Conservation (phyloP, 2,113 vertebrate genomes). For the Pipa parva region DNA sequence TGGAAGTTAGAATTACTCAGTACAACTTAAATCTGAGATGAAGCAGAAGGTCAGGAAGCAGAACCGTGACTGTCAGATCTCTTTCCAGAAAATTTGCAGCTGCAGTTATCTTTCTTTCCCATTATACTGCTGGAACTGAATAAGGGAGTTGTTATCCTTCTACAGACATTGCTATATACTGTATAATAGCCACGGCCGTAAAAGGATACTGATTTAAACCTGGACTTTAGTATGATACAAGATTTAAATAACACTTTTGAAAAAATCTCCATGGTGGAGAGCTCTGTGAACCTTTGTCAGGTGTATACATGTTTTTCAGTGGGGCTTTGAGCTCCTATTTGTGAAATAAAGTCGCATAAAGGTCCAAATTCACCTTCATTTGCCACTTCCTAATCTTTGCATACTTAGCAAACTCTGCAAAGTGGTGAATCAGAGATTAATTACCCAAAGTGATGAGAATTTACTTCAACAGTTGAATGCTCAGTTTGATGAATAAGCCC, state of each 20-base stretch:
- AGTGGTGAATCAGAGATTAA: too few relatives aligned
- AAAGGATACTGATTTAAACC: background rate
- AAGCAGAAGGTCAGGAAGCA: background rate
- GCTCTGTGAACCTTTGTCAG: background rate
- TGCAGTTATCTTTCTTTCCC: background rate
- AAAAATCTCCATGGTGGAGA: background rate
- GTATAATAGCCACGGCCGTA: background rate
- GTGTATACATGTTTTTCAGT: too few relatives aligned
- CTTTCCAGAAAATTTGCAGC: accelerated
- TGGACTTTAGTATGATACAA: background rate
- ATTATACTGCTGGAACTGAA: background rate
- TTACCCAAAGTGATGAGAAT: too few relatives aligned
- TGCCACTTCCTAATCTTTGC: too few relatives aligned
- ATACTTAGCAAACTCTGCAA: too few relatives aligned
- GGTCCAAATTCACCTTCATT: too few relatives aligned
- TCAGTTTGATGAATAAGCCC: too few relatives aligned
- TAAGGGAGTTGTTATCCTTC: background rate
- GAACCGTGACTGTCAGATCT: background rate
- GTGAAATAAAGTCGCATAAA: too few relatives aligned
- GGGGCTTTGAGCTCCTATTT: too few relatives aligned
- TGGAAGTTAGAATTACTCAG: background rate
- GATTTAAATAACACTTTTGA: background rate
- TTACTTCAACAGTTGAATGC: too few relatives aligned
- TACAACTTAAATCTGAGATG: background rate
- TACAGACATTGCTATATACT: background rate